Percentiles rank a stretch among this genome's conserved stretches.
Evolutionary conservation across 2,113 vertebrate genomes (phyloP).

Genomic region (Gila orcuttii): DNA sequence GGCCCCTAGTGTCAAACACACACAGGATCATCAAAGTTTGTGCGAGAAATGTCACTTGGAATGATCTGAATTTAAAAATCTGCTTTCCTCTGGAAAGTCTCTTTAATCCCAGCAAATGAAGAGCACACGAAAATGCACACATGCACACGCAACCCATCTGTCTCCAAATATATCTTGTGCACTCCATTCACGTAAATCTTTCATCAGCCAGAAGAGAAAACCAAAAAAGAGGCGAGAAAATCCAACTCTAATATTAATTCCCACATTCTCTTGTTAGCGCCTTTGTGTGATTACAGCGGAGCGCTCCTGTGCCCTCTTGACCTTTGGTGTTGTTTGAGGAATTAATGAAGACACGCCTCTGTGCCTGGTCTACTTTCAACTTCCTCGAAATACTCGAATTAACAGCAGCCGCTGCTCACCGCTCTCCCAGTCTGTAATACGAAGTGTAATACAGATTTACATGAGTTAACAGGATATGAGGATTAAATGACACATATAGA

Average conservation of each 20-base stretch:
- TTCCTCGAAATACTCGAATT: constrained; percentile 21
- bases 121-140: constrained; percentile 19
- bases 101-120: background rate
- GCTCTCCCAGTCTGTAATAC: constrained; percentile 13
- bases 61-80: background rate
- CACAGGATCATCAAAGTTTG: background rate
- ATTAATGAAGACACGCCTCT: constrained; percentile 59
- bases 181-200: constrained; percentile 49
- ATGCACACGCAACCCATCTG: constrained; percentile 38
- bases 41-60: background rate
- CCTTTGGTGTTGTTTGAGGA: constrained; percentile 58
- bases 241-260: constrained; percentile 44
- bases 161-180: constrained; percentile 29
- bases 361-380: constrained; percentile 53
- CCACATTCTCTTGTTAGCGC: constrained; percentile 35
- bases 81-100: background rate
- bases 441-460: constrained; percentile 61
- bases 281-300: constrained; percentile 47
- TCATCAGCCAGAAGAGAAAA: constrained; percentile 41
- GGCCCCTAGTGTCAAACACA: background rate
- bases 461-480: constrained; percentile 65
- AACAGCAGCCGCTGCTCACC: background rate
- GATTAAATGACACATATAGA: constrained; percentile 35
- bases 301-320: constrained; percentile 48
- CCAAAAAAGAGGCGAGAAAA: background rate